Evolutionary conservation across 2,888 invertebrate species (phyloP).

Genomic region (Octonoba sinensis): DNA sequence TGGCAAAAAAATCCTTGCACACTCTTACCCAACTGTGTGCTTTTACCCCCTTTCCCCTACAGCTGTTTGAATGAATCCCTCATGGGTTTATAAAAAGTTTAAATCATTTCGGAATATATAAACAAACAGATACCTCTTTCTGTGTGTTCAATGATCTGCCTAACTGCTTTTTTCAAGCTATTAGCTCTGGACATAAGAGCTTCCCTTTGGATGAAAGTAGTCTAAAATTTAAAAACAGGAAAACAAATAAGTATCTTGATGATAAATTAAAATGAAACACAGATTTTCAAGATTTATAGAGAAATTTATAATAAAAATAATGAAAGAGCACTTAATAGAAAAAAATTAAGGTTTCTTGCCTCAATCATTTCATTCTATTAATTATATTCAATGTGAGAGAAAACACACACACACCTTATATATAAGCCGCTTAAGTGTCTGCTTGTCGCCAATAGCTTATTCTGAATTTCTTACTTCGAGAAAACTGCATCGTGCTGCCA

Average conservation of each 20-base stretch:
- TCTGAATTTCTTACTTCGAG: no score
- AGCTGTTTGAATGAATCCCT: no score
- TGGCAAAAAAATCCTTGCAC: no score
- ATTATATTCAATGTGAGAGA: neutral
- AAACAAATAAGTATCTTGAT: neutral
- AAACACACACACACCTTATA: no score
- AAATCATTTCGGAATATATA: no score
- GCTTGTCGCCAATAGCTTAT: no score
- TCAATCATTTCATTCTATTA: neutral
- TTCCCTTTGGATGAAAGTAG: conserved; percentile 72
- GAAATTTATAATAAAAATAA: neutral
- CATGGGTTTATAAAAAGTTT: no score
- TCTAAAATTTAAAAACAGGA: conserved; percentile 54
- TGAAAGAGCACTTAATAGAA: neutral
- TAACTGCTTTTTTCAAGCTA: conserved; percentile 85
- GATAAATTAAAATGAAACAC: neutral
- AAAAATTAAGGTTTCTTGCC: neutral
- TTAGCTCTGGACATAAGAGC: conserved; percentile 79
- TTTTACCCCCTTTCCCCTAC: no score
- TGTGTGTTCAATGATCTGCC: conserved; percentile 84
- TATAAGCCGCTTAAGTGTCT: no score
- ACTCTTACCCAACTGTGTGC: no score
- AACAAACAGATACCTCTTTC: conserved; percentile 74
- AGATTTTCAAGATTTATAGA: neutral
- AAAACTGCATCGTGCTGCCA: no score